Base-by-base conservation (phyloP, 1,140 invertebrate genomes). In the Ostrea edulis region DNA sequence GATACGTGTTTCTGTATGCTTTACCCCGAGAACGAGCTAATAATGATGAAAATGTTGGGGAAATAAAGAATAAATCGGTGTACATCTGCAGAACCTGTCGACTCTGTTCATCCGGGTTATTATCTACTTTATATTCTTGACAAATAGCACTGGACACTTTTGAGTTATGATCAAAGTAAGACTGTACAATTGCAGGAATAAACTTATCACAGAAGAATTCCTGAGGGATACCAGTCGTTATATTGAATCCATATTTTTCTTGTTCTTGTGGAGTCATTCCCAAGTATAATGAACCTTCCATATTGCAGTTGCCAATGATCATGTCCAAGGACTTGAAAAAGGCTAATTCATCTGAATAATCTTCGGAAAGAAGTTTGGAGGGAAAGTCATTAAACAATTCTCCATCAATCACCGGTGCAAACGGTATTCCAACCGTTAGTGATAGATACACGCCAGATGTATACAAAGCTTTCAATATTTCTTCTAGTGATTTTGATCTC, bases 381-480 rank as follows among this genome's bases (percentile, higher is more conserved):
- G 88, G 87, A 12, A 62, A 25, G 5, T 82, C 89, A 20, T 35
- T 52, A 9, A 91, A 44, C 7, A 89, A 81, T 4, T 91, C 88
- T 29, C 58, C 54, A 62, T 89, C 88, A 29, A 89, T 81, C 20
- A 86, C 82, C 7, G 88, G 88, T 8, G 51, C 53, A 65, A 85
- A 85, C 11, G 53, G 53, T 58, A 85, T 85, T 55, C 52, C 82
- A 83, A 53, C n/a, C 11, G 82, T 83, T 20, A 54, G n/a, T 22
- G 68, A 77, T 29, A 77, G 35, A 29, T 77, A 77, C 25, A 25
- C 29, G 11, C 68, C 68, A 11, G 29, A 25, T 8, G 9, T 77
- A 77, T 77, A 14, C 29, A 87, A 99, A 95, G n/a, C 86, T 25
- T 68, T 29, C 2, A 86, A 12, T 20, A 86, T 51, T 35, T 86